Base-by-base conservation (phyloP, 2,797 vertebrate species). In the Etheostoma nigrum region DNA sequence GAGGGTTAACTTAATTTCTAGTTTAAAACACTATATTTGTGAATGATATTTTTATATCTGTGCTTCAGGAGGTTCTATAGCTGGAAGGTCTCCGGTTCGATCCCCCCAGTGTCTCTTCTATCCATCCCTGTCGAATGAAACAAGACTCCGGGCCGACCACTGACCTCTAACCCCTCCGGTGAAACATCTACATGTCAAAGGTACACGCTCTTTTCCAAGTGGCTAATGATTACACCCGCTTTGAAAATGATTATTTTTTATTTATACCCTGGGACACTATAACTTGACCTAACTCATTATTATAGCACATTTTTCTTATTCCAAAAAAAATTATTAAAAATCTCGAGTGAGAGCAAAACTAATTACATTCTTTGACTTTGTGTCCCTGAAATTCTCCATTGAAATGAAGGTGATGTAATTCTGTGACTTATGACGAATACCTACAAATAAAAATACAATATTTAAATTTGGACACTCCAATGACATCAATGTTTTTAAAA, bases 211-310 rank as follows among this genome's bases (percentile, higher is more conserved):
- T 52, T 66, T 61, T 33, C 21, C 47, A 61, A 21, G 0, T 52
- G 23, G 68, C 1, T 52, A 68, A 79, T 45, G 25, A 64, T 57
- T 58, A 57, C n/a, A 74, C 58, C 51, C 19, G 42, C 62, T 23
- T 40, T 2, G 3, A 44, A 33, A 67, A 45, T 2, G 15, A 69
- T 74, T 51, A 63, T 6, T 30, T 30, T 27, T 52, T 7, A 58
- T 64, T 61, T 11, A 6, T 55, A 27, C 25, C 3, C n/a, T 1
- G 2, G 5, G 4, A 45, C 61, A 15, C 19, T 27, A 8, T 65
- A 72, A 27, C 27, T 61, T 47, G 1, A 27, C n/a, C 25, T 25
- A 6, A 25, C 9, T 54, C 19, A 21, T 25, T 4, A 2, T 6
- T 30, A 8, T 33, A 33, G 2, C 33, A 36, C 2, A 0, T 36